Conservation (phyloP, 92 coral and sea anemone species). For the Isaurus tuberculatus region DNA sequence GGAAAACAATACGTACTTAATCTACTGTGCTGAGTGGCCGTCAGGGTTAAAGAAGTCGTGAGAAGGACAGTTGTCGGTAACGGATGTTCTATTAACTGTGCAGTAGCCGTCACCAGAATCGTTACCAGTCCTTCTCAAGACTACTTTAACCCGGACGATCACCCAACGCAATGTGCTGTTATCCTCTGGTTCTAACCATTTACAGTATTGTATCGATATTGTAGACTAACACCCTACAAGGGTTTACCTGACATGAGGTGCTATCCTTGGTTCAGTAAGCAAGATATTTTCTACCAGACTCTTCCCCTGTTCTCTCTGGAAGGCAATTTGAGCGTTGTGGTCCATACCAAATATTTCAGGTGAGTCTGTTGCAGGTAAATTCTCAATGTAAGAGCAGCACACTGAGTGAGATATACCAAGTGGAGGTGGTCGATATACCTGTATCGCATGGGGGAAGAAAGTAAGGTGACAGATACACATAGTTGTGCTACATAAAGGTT, state of each 20-base stretch:
- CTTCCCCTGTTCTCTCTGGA: slow-evolving; percentile 76
- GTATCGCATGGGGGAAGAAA: background rate
- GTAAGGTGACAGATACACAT: background rate
- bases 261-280: slow-evolving; percentile 71
- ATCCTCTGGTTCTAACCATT: too few relatives aligned
- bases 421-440: slow-evolving; percentile 97
- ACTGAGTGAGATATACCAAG: slow-evolving; percentile 88
- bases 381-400: slow-evolving; percentile 91
- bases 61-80: too few relatives aligned
- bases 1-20: too few relatives aligned
- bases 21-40: too few relatives aligned
- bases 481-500: background rate
- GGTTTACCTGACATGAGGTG: slow-evolving; percentile 60
- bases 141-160: too few relatives aligned
- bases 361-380: slow-evolving; percentile 82
- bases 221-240: background rate
- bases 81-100: too few relatives aligned
- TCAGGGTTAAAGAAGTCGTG: too few relatives aligned
- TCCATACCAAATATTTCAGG: slow-evolving; percentile 97
- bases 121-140: too few relatives aligned
- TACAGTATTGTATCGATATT: background rate
- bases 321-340: slow-evolving; percentile 81
- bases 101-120: too few relatives aligned
- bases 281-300: slow-evolving; percentile 71
- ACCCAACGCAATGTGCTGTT: too few relatives aligned